These are phyloP conservation scores for Drosophila paracracens DNA, from an alignment of 2,888 invertebrate species.

Conservation along the genomic window DNA sequence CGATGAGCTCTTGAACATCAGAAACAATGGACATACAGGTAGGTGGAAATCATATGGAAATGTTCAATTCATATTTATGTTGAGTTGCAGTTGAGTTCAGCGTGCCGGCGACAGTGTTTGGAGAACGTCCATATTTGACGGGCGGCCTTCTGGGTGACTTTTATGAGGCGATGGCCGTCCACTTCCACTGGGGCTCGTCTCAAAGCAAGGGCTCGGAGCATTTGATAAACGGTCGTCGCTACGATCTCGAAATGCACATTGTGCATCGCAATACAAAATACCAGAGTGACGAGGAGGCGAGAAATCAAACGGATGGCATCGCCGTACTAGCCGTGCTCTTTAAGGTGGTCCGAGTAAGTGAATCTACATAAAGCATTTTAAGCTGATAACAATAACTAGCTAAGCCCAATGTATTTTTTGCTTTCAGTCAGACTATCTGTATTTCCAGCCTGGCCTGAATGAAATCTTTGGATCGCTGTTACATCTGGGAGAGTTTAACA, in stretches of 20 bases:
- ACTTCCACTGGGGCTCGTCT: slow-evolving; percentile 90
- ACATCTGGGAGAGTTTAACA: slow-evolving; percentile 66
- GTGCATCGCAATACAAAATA: slow-evolving; percentile 88
- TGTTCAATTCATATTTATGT: background rate
- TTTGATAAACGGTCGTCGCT: slow-evolving; percentile 84
- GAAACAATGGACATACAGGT: slow-evolving; percentile 89
- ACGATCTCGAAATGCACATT: slow-evolving; percentile 88
- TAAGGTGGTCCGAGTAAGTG: slow-evolving; percentile 84
- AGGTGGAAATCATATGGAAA: background rate
- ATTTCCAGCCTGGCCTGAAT: slow-evolving; percentile 67
- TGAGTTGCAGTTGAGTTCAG: slow-evolving; percentile 71
- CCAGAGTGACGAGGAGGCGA: slow-evolving; percentile 86
- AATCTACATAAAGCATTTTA: too few species aligned
- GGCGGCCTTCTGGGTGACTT: slow-evolving; percentile 66
- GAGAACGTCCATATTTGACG: slow-evolving; percentile 69
- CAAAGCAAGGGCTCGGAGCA: slow-evolving; percentile 88
- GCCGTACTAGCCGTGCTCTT: slow-evolving; percentile 89
- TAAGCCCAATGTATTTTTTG: background rate
- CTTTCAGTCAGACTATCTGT: slow-evolving; percentile 40
- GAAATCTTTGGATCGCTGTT: slow-evolving; percentile 69
- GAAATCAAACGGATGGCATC: slow-evolving; percentile 86
- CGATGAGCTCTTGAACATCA: slow-evolving; percentile 87
- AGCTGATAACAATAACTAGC: background rate
- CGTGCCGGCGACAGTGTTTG: slow-evolving; percentile 68
- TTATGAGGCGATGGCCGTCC: slow-evolving; percentile 76